Evolutionary conservation across 2,888 invertebrate genomes (phyloP).

Genomic region (Leptopilina drosophilae): DNA sequence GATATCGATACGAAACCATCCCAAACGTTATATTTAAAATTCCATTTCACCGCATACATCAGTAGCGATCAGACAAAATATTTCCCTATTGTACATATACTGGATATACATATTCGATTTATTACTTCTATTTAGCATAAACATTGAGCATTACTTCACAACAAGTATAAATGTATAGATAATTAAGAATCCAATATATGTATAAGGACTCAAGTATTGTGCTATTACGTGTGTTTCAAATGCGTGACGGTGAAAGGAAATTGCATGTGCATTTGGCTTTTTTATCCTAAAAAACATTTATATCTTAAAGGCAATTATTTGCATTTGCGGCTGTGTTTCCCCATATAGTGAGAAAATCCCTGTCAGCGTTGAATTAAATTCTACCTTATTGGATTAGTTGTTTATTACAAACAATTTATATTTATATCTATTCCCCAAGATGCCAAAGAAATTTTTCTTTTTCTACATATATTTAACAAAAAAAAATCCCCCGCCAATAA

Average conservation of each 20-base stretch:
- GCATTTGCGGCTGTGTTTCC: conserved; percentile 27
- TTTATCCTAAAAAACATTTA: conserved; percentile 25
- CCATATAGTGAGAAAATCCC: conserved; percentile 39
- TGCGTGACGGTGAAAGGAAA: conserved; percentile 41
- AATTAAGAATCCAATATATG: conserved; percentile 28
- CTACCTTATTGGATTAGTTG: conserved; percentile 34
- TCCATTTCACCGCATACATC: neutral
- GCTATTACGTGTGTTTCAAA: conserved; percentile 35
- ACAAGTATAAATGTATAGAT: neutral
- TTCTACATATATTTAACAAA: too few relatives aligned
- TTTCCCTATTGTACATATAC: conserved; percentile 34
- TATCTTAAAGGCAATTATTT: conserved; percentile 32
- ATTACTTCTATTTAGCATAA: conserved; percentile 38
- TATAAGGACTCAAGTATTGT: conserved; percentile 22
- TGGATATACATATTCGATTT: conserved; percentile 8
- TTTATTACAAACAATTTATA: conserved; percentile 30
- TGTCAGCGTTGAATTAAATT: conserved; percentile 36
- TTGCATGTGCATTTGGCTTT: conserved; percentile 31
- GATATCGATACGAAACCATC: neutral
- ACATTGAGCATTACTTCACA: conserved; percentile 34
- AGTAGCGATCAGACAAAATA: conserved; percentile 13
- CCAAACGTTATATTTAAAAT: neutral
- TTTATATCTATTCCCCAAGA: neutral
- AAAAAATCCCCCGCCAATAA: too few relatives aligned
- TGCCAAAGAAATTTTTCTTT: neutral